Base-by-base conservation (phyloP, 2,113 vertebrate species). In the Corydoras maculifer region DNA sequence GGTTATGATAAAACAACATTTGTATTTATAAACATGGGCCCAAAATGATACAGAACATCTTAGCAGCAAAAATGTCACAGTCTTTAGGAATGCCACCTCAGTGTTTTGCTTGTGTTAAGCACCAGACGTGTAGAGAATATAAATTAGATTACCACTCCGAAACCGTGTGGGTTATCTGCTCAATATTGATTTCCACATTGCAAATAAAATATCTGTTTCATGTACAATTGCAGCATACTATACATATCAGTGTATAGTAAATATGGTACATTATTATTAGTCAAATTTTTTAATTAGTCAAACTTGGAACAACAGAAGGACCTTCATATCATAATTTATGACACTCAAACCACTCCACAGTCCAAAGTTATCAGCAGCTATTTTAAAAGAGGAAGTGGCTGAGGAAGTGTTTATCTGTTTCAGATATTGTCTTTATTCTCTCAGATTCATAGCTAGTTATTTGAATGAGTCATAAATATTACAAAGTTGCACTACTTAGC, bases 11-110 rank as follows among this genome's bases (percentile, higher is more conserved):
- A 79, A 78, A 69, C 62, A 51, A 78, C 62, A 14, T 68, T 67
- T 63, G 51, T 61, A 35, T 70, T 73, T 74, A 53, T 61, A 31
- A 60, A 57, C 73, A 12, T 43, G 11, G n/a, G 60, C 67, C 75
- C 69, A 32, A 14, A 55, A 29, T 15, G 62, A 72, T 29, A 62
- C 71, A n/a, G 5, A 15, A 63, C 64, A 43, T 74, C 73, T 82
- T 86, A 88, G 85, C 85, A 89, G 86, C 86, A 80, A 81, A 73
- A 88, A 69, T 76, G 72, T 75, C 77, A 84, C 69, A 29, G 6
- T 78, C 77, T 79, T 57, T 57, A 58, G 65, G 77, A 79, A 76
- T 69, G 78, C 74, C 81, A 82, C 78, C 66, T 77, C 79, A 61
- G 71, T 66, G 65, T 72, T 76, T 49, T 73, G 58, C 49, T 14